Evolutionary conservation across 2,888 invertebrate genomes (phyloP).

Genomic region (Prionchulus punctatus): DNA sequence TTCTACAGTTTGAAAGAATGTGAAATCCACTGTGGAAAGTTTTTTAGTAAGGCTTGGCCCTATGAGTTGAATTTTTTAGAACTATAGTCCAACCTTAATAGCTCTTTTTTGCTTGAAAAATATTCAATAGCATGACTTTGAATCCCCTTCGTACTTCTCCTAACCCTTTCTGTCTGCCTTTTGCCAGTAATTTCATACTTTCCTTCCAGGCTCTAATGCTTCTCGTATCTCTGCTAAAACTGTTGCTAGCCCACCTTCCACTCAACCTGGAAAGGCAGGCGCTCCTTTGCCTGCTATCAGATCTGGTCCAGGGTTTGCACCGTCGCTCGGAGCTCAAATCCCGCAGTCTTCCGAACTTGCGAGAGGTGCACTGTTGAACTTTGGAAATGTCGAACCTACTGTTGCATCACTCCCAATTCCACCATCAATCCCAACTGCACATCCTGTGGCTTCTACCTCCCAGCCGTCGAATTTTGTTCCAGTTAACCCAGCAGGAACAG

Average conservation of each 20-base stretch:
- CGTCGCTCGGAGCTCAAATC: too few species aligned
- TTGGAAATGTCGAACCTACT: too few species aligned
- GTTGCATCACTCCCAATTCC: neutral
- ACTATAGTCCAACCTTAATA: neutral
- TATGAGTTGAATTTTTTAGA: neutral
- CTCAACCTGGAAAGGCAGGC: too few species aligned
- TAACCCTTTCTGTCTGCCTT: too few species aligned
- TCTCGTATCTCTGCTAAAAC: too few species aligned
- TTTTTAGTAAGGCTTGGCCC: neutral
- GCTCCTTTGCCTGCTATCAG: too few species aligned
- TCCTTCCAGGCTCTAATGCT: too few species aligned
- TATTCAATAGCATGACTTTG: neutral
- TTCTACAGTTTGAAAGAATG: slow-evolving; percentile 29
- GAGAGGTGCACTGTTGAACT: too few species aligned
- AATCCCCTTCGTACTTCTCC: too few species aligned
- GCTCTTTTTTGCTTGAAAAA: neutral
- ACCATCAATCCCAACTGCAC: neutral
- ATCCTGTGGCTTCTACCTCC: neutral
- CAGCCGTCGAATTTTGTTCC: neutral
- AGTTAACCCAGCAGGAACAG: neutral
- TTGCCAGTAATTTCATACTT: neutral
- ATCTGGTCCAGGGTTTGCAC: too few species aligned
- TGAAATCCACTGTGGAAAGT: slow-evolving; percentile 23
- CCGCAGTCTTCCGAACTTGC: too few species aligned
- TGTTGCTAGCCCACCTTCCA: too few species aligned